Evolutionary conservation across 2,113 vertebrate genomes (phyloP).

Genomic region (Ranitomeya imitator): DNA sequence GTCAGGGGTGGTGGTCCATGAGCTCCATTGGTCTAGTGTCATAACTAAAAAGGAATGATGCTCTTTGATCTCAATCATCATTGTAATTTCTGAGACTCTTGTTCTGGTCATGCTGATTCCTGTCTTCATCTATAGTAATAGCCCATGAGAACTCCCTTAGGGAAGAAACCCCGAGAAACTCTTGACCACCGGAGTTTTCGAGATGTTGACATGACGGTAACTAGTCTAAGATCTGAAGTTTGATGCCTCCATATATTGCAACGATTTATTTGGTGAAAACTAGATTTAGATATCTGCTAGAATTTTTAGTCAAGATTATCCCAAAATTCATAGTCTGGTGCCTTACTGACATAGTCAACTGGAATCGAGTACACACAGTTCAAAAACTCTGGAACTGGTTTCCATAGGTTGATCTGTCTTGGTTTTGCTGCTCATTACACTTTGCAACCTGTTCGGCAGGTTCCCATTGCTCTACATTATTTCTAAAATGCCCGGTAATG

Average conservation of each 20-base stretch:
- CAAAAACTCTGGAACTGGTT: not conserved
- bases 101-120: not conserved
- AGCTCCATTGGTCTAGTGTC: not conserved
- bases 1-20: not conserved
- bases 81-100: not conserved
- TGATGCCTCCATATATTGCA: not conserved
- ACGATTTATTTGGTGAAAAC: not conserved
- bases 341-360: slow-evolving; percentile 19
- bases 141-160: not conserved
- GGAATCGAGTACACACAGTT: not conserved
- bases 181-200: not conserved
- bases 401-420: not conserved
- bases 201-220: not conserved
- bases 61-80: not conserved
- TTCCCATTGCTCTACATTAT: not conserved
- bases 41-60: not conserved
- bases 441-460: not conserved
- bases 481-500: not conserved
- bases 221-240: not conserved
- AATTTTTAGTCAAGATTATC: not conserved
- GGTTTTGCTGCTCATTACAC: slow-evolving; percentile 27
- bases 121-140: not conserved
- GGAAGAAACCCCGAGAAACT: not conserved
- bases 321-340: slow-evolving; percentile 17
- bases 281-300: not conserved